Evolutionary conservation across 2,113 vertebrate species (phyloP), one percentile per base, ranked within the genome.

Genomic region (Amphiprion percula): DNA sequence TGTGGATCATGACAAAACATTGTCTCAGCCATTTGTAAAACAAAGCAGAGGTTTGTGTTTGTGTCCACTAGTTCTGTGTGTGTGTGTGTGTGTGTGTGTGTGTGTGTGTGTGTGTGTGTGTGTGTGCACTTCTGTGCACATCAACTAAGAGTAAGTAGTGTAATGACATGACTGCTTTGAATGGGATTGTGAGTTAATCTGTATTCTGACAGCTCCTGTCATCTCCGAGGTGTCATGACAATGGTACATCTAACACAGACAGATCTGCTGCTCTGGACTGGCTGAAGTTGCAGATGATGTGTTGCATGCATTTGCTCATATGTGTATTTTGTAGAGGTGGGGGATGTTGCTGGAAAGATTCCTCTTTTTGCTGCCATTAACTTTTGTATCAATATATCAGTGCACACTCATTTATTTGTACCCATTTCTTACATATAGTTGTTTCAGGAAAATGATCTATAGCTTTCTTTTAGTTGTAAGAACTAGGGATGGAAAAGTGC

Each of bases 121-220:
- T 41, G 10, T 41, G 1, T 11, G 8, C 39, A 10, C 39, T 10
- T 41, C 39, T 41, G 39, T 12, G 10, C 39, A 41, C 39, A 41
- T 78, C 26, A 9, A 10, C 19, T 16, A 63, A 30, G 23, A 60
- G 46, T 60, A 64, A 79, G 46, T 59, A 74, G 69, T 68, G 54
- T 23, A 85, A 58, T 59, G 54, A 74, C 71, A 65, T 37, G 62
- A 80, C 53, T 79, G 62, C 44, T 71, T 80, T 80, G 44, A 70
- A 74, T 80, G 61, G 56, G 70, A 84, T 71, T 77, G 55, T 14
- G 55, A 86, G 74, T 76, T 85, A 86, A 90, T 90, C 77, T 88
- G 28, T 21, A 60, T 67, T 66, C 80, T 88, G 87, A 91, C 89
- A 91, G 80, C 56, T 90, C 55, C 83, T 88, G 78, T 93, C 85